Evolutionary conservation across 2,797 vertebrate genomes (phyloP), one percentile per base, ranked within the genome.

Genomic region (Oophaga sylvatica): DNA sequence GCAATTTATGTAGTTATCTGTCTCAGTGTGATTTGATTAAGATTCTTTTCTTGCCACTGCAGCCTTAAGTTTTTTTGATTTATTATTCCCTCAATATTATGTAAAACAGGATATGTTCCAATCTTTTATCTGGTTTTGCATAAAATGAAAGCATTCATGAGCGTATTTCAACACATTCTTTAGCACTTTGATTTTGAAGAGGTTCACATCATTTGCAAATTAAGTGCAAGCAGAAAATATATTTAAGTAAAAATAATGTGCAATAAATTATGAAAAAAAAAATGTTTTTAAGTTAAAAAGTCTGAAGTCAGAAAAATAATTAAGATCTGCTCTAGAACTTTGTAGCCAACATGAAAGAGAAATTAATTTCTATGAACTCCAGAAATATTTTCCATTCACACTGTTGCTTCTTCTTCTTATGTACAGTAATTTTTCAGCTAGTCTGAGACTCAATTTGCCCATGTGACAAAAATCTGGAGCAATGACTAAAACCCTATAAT

Each of bases 91-190:
- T 87, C 79, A 82, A 81, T 82, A 87, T 82, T 87, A 87, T 81
- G 86, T 87, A 87, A 81, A 87, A 82, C 86, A 81, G 80, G 86
- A 87, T 81, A 87, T 87, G 70, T 81, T 87, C 68, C 85, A 81
- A 87, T 87, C 79, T 87, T 87, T 81, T 87, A 81, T 87, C 86
- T 81, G 41, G 86, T 82, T 87, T 87, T 81, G 80, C 79, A 82
- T 81, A 82, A 87, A 87, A 87, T 87, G 77, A 87, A 87, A 87
- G 86, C 86, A n/a, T 76, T 87, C 71, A 87, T 81, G 79, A 87
- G 86, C 70, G 35, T 76, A 81, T 81, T 73, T 87, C 86, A 81
- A 59, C 86, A 82, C 80, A 82, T 76, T 82, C 79, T 82, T 76
- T 67, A 56, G 8, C 70, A 87, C 71, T 87, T 76, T 82, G 86